phyloP scores from a whole-genome alignment of 2,113 vertebrate species.

The Pimephales promelas region DNA sequence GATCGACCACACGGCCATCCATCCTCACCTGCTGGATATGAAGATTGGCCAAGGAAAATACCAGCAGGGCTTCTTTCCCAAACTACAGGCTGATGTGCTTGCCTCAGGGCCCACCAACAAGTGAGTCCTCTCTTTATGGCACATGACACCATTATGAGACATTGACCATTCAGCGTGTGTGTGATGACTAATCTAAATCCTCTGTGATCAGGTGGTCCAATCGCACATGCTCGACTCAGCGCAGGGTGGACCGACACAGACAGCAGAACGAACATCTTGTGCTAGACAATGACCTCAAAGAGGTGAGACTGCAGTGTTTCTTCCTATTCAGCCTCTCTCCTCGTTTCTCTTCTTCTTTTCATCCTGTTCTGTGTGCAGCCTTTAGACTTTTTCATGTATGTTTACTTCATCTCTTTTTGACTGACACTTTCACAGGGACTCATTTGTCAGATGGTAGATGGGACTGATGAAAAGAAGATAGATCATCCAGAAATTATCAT shows the following conservation, averaged over 20 bases:
- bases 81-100: slow-evolving; percentile 91
- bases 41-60: slow-evolving; percentile 97
- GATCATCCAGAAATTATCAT: background rate
- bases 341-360: background rate
- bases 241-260: slow-evolving; percentile 83
- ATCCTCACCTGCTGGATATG: slow-evolving; percentile 97
- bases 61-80: slow-evolving; percentile 93
- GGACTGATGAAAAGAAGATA: background rate
- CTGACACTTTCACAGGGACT: background rate
- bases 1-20: slow-evolving; percentile 95
- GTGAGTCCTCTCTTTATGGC: slow-evolving; percentile 73
- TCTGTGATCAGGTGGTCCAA: slow-evolving; percentile 84
- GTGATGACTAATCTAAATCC: background rate
- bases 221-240: slow-evolving; percentile 81
- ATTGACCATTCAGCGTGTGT: background rate
- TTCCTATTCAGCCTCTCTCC: background rate
- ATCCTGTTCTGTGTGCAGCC: slow-evolving; percentile 3
- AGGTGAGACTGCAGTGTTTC: slow-evolving; percentile 71
- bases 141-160: background rate
- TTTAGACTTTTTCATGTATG: background rate
- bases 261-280: slow-evolving; percentile 81
- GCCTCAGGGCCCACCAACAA: slow-evolving; percentile 87
- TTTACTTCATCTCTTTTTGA: background rate
- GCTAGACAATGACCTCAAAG: slow-evolving; percentile 86
- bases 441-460: slow-evolving; percentile 22